These are phyloP conservation scores for Synergus itoensis DNA, from an alignment of 2,888 invertebrate genomes.

Conservation along the genomic window DNA sequence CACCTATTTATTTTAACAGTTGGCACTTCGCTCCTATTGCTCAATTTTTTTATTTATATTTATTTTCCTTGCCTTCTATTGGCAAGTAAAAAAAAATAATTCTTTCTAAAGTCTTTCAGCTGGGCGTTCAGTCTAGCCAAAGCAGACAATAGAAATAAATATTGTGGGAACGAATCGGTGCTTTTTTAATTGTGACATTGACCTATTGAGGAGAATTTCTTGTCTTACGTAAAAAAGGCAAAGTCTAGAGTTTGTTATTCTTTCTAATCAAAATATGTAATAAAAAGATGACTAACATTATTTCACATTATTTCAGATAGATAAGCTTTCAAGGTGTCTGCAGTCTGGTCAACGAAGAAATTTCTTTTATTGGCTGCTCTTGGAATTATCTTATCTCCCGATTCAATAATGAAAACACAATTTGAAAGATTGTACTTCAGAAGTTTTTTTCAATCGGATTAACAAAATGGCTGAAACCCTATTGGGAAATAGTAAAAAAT, in stretches of 20 bases:
- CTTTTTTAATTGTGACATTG: slow-evolving; percentile 5
- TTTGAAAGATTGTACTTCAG: not conserved
- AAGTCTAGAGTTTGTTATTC: not conserved
- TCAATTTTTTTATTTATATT: not conserved
- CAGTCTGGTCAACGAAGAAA: not conserved
- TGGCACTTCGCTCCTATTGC: slow-evolving; percentile 50
- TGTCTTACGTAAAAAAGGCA: not conserved
- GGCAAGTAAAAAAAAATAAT: no score
- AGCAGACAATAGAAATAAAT: no score
- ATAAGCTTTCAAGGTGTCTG: not conserved
- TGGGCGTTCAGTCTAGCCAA: no score
- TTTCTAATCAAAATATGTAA: not conserved
- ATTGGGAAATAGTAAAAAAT: no score
- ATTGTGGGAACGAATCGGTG: not conserved
- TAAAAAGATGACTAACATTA: not conserved
- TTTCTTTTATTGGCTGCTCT: not conserved
- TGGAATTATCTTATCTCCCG: not conserved
- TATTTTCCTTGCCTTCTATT: not conserved
- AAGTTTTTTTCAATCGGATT: not conserved
- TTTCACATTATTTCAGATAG: not conserved
- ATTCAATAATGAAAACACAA: not conserved
- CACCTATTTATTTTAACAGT: slow-evolving; percentile 53
- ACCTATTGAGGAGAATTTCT: not conserved
- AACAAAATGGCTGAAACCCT: not conserved
- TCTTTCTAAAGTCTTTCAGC: no score